phyloP scores from a whole-genome alignment of 53 echinoderm and acorn worm genomes.

The Patiria pectinifera region DNA sequence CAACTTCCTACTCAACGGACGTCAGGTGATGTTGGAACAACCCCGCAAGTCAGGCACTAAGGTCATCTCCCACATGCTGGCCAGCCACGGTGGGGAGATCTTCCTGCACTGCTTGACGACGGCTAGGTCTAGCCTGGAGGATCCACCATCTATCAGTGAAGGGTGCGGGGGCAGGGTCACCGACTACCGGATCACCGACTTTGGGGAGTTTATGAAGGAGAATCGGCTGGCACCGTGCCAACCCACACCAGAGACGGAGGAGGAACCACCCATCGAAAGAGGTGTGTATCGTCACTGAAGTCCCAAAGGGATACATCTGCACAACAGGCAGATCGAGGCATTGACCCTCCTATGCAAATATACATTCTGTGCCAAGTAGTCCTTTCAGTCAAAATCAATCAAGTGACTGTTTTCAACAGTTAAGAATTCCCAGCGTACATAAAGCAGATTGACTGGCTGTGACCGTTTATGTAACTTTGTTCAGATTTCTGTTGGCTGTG shows the following conservation, averaged over 20 bases:
- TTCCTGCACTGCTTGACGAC: slow-evolving; percentile 89
- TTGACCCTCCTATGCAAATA: too few relatives aligned
- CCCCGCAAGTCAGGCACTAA: slow-evolving; percentile 84
- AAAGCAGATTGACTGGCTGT: too few relatives aligned
- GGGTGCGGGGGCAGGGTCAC: slow-evolving; percentile 96
- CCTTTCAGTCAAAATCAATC: too few relatives aligned
- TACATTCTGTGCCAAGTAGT: too few relatives aligned
- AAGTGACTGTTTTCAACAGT: too few relatives aligned
- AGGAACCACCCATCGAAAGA: slow-evolving; percentile 77
- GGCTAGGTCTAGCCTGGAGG: slow-evolving; percentile 84
- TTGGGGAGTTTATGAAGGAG: slow-evolving; percentile 96
- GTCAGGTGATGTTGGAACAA: slow-evolving; percentile 97
- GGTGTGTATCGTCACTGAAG: slow-evolving; percentile 57
- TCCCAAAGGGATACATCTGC: neutral
- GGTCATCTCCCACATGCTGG: slow-evolving; percentile 94
- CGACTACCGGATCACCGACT: slow-evolving; percentile 95
- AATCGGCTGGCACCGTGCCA: slow-evolving; percentile 90
- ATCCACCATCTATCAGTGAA: slow-evolving; percentile 99
- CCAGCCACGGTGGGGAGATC: slow-evolving; percentile 98
- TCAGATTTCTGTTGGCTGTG: too few relatives aligned
- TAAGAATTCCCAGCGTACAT: too few relatives aligned
- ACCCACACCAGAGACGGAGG: slow-evolving; percentile 73
- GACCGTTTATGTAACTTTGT: too few relatives aligned
- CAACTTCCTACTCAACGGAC: slow-evolving; percentile 95
- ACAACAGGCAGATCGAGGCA: too few relatives aligned